These are phyloP conservation scores for Orthosia cruda DNA, from an alignment of 2,888 invertebrate genomes.

Conservation along the genomic window DNA sequence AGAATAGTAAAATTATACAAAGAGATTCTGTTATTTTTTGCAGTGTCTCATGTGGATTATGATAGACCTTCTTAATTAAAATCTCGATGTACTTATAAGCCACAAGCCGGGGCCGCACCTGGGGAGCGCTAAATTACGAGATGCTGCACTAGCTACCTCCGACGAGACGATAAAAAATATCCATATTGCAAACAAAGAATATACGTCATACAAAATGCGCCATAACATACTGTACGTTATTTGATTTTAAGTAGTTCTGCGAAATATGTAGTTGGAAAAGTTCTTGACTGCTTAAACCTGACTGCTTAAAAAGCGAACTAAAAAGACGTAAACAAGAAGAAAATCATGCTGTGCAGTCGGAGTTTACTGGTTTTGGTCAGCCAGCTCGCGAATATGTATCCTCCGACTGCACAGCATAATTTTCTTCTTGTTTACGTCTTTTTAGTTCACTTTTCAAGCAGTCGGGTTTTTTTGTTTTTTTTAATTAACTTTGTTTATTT, in stretches of 20 bases:
- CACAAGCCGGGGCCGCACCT: constrained; percentile 84
- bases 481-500: too few species aligned
- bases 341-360: too few species aligned
- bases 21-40: constrained; percentile 63
- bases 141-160: constrained; percentile 63
- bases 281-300: too few species aligned
- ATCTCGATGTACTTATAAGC: constrained; percentile 85
- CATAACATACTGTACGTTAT: constrained; percentile 9
- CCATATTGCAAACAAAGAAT: constrained; percentile 55
- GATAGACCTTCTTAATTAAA: constrained; percentile 88
- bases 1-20: constrained; percentile 51
- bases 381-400: too few species aligned
- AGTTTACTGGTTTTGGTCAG: too few species aligned
- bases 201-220: constrained; percentile 27
- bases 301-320: too few species aligned
- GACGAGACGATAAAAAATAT: constrained; percentile 71
- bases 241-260: too few species aligned
- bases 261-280: neutral
- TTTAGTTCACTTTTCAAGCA: too few species aligned
- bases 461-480: too few species aligned
- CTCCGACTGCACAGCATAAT: too few species aligned
- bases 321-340: too few species aligned
- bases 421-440: too few species aligned
- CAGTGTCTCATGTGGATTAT: constrained; percentile 79
- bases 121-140: constrained; percentile 85